Base-by-base conservation (phyloP, 2,888 invertebrate genomes). In the Megastigmus dorsalis region DNA sequence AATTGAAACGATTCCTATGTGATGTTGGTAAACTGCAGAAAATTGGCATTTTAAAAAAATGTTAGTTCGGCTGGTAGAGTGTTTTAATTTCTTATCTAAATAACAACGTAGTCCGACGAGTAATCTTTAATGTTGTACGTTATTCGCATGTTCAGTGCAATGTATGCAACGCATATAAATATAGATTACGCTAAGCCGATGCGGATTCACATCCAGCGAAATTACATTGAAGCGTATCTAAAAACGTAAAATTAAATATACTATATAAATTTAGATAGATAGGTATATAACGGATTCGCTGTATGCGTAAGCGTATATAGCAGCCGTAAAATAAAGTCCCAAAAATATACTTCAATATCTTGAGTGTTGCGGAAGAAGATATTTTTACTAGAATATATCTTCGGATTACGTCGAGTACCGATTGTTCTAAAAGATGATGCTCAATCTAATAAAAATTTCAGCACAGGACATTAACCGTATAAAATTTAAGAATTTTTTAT, bases 111-210 rank as follows among this genome's bases (percentile, higher is more conserved):
- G 83, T 80, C 81, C 80, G 82, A 84, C 76, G 79, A 82, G 78
- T 83, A 83, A 85, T 82, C 78, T 82, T 86, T 81, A 83, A 86
- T 86, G 85, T 86, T 86, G 82, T 84, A 83, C 82, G 84, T 84
- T 84, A 82, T 80, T 80, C 75, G 77, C 79, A 81, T 83, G 80
- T 68, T 72, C 57, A 69, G 62, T 77, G 48, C 62, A 74, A 59
- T 76, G n/a, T n/a, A 71, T 59, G 28, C 69, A 69, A 28, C 15
- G 38, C 36, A 69, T 52, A 52, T 60, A 41, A 69, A 41, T 60
- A 30, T 60, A 60, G 26, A 62, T 52, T 52, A 13, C 23, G 15
- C 41, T 60, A 38, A 60, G 30, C 50, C 38, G 55, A 75, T 60
- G 65, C 66, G 73, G 45, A 74, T 63, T 60, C 75, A 50, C 2